Percentiles rank a stretch among this genome's conserved stretches.
Evolutionary conservation across 2,888 invertebrate genomes (phyloP).

Genomic region (Trileptium ribeirensis): DNA sequence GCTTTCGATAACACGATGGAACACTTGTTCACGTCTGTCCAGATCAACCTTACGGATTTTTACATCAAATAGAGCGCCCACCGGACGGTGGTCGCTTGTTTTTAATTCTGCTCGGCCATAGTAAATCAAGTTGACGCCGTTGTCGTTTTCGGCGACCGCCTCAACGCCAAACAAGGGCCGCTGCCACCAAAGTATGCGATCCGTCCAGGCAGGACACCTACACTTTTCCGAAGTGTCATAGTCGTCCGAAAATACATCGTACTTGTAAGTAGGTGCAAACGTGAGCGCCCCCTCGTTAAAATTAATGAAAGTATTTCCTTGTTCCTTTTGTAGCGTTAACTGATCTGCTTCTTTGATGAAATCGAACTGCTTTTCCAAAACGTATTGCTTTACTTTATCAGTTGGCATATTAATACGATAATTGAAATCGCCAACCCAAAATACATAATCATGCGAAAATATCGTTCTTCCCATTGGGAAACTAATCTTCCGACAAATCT

Average conservation of each 20-base stretch:
- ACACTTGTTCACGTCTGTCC: slow-evolving; percentile 68
- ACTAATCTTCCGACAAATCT: slow-evolving; percentile 73
- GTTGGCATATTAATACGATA: slow-evolving; percentile 92
- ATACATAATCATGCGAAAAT: slow-evolving; percentile 91
- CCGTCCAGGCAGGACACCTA: slow-evolving; percentile 96
- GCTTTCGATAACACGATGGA: slow-evolving; percentile 54
- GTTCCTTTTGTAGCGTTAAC: slow-evolving; percentile 59
- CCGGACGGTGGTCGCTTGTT: slow-evolving; percentile 65
- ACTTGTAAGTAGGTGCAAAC: slow-evolving; percentile 95
- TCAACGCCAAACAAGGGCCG: no score
- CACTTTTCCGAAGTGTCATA: slow-evolving; percentile 98
- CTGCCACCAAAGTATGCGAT: slow-evolving; percentile 89
- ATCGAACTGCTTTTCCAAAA: slow-evolving; percentile 67
- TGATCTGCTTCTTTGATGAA: slow-evolving; percentile 79
- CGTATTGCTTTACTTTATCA: slow-evolving; percentile 78
- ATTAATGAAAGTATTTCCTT: slow-evolving; percentile 69
- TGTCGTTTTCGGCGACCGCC: background rate
- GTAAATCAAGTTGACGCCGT: slow-evolving; percentile 57
- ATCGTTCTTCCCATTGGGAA: slow-evolving; percentile 66
- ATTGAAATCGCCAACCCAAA: slow-evolving; percentile 99
- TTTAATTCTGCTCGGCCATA: slow-evolving; percentile 91
- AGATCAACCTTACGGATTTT: slow-evolving; percentile 74
- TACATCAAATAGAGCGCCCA: slow-evolving; percentile 79
- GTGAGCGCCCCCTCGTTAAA: slow-evolving; percentile 83
- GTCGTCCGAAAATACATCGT: slow-evolving; percentile 94